A percentile compares a stretch with the other conserved stretches of the same genome.
phyloP scores from a whole-genome alignment of 2,888 invertebrate species.

The Omphaloscelis lunosa region DNA sequence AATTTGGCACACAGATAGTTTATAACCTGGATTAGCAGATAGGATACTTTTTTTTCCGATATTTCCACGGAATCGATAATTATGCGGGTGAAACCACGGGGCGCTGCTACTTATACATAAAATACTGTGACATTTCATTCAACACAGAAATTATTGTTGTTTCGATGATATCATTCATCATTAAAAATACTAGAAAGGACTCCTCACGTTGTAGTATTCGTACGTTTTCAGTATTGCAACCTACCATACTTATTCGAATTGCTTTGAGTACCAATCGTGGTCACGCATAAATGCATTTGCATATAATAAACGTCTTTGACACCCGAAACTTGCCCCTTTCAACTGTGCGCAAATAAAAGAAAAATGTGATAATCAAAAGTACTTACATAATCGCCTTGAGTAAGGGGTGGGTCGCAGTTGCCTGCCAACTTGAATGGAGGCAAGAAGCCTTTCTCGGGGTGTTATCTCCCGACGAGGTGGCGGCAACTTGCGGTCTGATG shows the following conservation, averaged over 20 bases:
- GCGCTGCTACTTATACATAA: too few relatives aligned
- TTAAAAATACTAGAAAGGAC: background rate
- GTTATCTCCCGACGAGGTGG: conserved; percentile 94
- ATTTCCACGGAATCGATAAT: too few relatives aligned
- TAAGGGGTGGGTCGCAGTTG: conserved; percentile 92
- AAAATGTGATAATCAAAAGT: conserved; percentile 27
- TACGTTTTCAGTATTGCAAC: background rate
- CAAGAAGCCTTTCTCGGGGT: conserved; percentile 96
- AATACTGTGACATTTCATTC: background rate
- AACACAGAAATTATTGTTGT: too few relatives aligned
- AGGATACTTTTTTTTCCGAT: too few relatives aligned
- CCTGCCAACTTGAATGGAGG: conserved; percentile 95
- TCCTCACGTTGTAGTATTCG: background rate
- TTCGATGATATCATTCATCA: background rate
- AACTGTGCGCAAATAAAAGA: background rate
- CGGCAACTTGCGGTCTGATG: conserved; percentile 95
- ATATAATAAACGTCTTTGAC: background rate
- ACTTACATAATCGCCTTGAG: conserved; percentile 90
- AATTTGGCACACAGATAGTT: too few relatives aligned
- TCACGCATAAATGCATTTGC: background rate
- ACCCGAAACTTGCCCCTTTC: background rate
- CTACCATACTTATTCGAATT: background rate
- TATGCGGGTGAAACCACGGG: too few relatives aligned
- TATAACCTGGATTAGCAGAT: too few relatives aligned
- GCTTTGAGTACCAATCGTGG: background rate